These are phyloP conservation scores for Leptopilina syphax DNA, from an alignment of 2,888 invertebrate species.

Conservation along the genomic window DNA sequence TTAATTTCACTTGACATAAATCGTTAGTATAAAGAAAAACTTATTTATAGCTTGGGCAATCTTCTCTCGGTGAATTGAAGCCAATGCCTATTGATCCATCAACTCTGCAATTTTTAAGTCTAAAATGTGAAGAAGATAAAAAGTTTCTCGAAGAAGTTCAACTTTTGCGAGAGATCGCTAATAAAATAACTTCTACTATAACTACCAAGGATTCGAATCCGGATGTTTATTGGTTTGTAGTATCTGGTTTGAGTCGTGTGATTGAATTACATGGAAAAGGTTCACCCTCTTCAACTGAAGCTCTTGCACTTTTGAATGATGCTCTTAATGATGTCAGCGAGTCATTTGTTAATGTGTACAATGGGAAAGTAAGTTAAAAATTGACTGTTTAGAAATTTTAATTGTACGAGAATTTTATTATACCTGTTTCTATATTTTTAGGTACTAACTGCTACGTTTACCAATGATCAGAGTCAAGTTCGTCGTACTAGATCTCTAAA, in stretches of 20 bases:
- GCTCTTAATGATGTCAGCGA: slow-evolving; percentile 70
- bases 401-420: not conserved
- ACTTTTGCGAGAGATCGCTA: slow-evolving; percentile 80
- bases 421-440: slow-evolving; percentile 52
- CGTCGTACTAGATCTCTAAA: slow-evolving; percentile 64
- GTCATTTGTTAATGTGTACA: slow-evolving; percentile 73
- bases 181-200: slow-evolving; percentile 78
- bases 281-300: slow-evolving; percentile 82
- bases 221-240: slow-evolving; percentile 83
- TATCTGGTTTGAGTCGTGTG: slow-evolving; percentile 81
- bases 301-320: slow-evolving; percentile 81
- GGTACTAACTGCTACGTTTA: slow-evolving; percentile 82
- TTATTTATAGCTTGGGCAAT: slow-evolving; percentile 70
- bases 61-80: slow-evolving; percentile 73
- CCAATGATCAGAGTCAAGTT: slow-evolving; percentile 82
- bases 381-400: not conserved
- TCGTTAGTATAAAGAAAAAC: not conserved
- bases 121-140: slow-evolving; percentile 79
- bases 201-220: slow-evolving; percentile 79
- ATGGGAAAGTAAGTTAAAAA: slow-evolving; percentile 47
- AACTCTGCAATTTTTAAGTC: slow-evolving; percentile 64
- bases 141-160: slow-evolving; percentile 82
- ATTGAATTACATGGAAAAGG: slow-evolving; percentile 83
- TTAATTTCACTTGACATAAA: slow-evolving; percentile 7
- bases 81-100: slow-evolving; percentile 68